Conservation (phyloP, 2,888 invertebrate species). For the Melipona beecheii region DNA sequence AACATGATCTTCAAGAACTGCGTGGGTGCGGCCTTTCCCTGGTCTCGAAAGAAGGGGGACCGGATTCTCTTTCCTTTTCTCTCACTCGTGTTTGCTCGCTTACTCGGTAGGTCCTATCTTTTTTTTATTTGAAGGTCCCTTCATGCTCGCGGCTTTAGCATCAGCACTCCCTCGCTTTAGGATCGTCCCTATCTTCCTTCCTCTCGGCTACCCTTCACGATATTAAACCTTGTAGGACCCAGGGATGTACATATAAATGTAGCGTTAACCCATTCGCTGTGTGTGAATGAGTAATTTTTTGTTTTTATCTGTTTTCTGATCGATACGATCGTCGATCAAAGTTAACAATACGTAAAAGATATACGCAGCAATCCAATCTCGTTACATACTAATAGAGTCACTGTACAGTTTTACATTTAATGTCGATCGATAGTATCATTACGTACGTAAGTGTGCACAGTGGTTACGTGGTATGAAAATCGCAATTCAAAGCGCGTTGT, state of each 20-base stretch:
- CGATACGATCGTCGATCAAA: background rate
- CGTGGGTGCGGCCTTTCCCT: constrained; percentile 76
- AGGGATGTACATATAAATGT: constrained; percentile 67
- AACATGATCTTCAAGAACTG: constrained; percentile 69
- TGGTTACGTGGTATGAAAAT: constrained; percentile 36
- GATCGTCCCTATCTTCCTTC: constrained; percentile 74
- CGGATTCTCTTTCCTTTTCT: constrained; percentile 33
- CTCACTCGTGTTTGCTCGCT: constrained; percentile 34
- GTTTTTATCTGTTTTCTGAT: background rate
- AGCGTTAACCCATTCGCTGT: constrained; percentile 9
- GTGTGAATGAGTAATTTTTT: background rate
- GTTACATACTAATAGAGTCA: constrained; percentile 20
- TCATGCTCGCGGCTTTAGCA: constrained; percentile 68
- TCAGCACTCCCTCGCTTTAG: constrained; percentile 76
- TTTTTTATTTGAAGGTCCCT: constrained; percentile 77
- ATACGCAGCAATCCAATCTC: constrained; percentile 4
- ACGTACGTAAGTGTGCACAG: background rate
- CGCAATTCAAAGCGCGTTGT: constrained; percentile 22
- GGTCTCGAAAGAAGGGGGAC: constrained; percentile 64
- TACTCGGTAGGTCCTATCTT: constrained; percentile 64
- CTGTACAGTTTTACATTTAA: constrained; percentile 37
- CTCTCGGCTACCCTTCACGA: constrained; percentile 69
- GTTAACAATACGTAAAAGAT: background rate
- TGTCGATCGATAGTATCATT: constrained; percentile 46
- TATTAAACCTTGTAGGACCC: constrained; percentile 74